A percentile compares a stretch with the other conserved stretches of the same genome.
Conservation (phyloP, 2,113 vertebrate species). For the Xiphophorus maculatus region DNA sequence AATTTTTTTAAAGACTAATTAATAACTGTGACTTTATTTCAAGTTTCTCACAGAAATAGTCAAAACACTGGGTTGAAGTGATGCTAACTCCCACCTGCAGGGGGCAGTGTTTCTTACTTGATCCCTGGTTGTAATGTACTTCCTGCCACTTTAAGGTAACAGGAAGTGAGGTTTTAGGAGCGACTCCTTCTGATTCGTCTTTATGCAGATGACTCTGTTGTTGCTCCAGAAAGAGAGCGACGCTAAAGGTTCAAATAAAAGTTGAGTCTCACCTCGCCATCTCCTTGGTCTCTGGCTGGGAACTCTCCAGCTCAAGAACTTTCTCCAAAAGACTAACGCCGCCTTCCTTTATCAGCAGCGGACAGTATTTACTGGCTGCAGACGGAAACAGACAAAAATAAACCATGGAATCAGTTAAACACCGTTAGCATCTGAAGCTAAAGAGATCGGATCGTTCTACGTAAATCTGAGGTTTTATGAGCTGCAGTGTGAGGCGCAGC, state of each 20-base stretch:
- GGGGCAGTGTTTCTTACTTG: no score
- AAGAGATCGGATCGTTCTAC: no score
- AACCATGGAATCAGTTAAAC: background rate
- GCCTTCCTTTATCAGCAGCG: constrained; percentile 94
- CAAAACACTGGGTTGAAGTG: no score
- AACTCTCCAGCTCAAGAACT: constrained; percentile 87
- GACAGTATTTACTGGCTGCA: constrained; percentile 95
- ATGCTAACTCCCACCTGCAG: no score
- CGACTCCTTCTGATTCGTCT: background rate
- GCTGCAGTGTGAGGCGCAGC: no score
- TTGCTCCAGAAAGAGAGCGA: background rate
- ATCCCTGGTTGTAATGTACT: no score
- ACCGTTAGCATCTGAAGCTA: background rate
- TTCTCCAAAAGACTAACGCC: constrained; percentile 88
- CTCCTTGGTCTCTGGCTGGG: constrained; percentile 92
- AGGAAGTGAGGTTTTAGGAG: background rate
- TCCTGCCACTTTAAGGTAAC: no score
- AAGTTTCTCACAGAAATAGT: no score
- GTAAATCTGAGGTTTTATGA: no score
- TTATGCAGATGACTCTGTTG: background rate
- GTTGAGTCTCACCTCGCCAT: constrained; percentile 88
- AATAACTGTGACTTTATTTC: no score
- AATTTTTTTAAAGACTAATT: no score
- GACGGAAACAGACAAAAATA: background rate
- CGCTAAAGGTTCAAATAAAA: no score